Conservation (phyloP, 2,113 vertebrate genomes). For the Microcebus tavaratra region DNA sequence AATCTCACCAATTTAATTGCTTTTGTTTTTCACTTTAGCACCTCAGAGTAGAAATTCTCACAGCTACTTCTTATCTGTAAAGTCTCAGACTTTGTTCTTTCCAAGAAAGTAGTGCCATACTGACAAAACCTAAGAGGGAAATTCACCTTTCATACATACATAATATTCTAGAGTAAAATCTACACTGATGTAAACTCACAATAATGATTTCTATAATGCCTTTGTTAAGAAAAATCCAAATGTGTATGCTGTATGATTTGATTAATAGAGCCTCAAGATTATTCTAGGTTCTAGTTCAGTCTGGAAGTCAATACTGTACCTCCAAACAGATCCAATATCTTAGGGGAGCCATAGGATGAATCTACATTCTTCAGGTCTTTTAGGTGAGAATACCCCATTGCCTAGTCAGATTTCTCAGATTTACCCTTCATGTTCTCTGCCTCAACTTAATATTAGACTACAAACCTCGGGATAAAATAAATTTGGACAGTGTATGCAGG, state of each 20-base stretch:
- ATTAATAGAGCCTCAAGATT: background rate
- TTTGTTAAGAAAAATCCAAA: background rate
- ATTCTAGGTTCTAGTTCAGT: background rate
- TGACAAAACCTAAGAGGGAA: slow-evolving; percentile 32
- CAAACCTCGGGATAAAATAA: background rate
- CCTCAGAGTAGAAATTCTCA: slow-evolving; percentile 34
- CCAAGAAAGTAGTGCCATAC: background rate
- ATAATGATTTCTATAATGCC: background rate
- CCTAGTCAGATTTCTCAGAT: background rate
- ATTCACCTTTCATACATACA: background rate
- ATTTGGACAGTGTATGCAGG: background rate
- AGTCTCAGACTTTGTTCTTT: slow-evolving; percentile 1
- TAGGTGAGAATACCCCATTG: rapidly evolving
- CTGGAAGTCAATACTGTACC: background rate
- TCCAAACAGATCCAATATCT: background rate
- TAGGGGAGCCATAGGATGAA: background rate
- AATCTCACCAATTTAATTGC: background rate
- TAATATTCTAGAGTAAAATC: slow-evolving; percentile 9
- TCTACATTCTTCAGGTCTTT: background rate
- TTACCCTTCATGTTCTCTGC: background rate
- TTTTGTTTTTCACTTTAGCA: background rate
- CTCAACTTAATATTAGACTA: background rate
- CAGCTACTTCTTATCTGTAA: background rate
- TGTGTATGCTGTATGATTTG: background rate
- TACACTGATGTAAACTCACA: background rate